Evolutionary conservation across 1,140 invertebrate species (phyloP).

Genomic region (Carposina sasakii): DNA sequence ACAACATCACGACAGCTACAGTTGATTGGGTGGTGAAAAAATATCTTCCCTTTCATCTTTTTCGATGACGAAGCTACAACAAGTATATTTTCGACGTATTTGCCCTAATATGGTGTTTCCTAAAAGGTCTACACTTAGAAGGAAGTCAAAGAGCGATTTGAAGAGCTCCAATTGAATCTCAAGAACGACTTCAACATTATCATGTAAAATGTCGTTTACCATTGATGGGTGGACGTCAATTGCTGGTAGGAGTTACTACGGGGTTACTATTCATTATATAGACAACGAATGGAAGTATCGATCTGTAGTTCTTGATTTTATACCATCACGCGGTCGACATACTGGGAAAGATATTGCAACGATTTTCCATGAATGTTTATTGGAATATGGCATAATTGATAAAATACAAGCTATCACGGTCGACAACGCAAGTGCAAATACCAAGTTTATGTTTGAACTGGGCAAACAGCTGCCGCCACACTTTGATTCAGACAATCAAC

Average conservation of each 20-base stretch:
- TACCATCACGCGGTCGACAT: conserved; percentile 38
- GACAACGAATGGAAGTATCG: conserved; percentile 40
- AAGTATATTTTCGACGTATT: conserved; percentile 32
- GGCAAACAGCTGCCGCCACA: no score
- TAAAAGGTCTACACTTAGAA: conserved; percentile 29
- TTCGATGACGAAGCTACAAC: no score
- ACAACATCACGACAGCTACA: no score
- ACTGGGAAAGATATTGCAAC: conserved; percentile 42
- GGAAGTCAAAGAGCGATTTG: conserved; percentile 33
- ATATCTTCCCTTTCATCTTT: no score
- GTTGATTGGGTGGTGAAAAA: no score
- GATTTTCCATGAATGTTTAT: conserved; percentile 35
- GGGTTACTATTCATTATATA: conserved; percentile 43
- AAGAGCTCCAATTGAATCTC: conserved; percentile 29
- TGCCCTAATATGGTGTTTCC: conserved; percentile 30
- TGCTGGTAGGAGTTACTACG: conserved; percentile 35
- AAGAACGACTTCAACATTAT: conserved; percentile 31
- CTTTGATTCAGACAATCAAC: no score
- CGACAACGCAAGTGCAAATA: no score
- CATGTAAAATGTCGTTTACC: conserved; percentile 47
- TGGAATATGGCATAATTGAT: conserved; percentile 32
- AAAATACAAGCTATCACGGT: conserved; percentile 36
- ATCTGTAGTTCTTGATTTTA: conserved; percentile 43
- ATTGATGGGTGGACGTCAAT: conserved; percentile 45
- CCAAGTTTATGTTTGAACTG: no score